Evolutionary conservation across 2,797 vertebrate genomes (phyloP), one percentile per base, ranked within the genome.

Genomic region (Caiman crocodilus): DNA sequence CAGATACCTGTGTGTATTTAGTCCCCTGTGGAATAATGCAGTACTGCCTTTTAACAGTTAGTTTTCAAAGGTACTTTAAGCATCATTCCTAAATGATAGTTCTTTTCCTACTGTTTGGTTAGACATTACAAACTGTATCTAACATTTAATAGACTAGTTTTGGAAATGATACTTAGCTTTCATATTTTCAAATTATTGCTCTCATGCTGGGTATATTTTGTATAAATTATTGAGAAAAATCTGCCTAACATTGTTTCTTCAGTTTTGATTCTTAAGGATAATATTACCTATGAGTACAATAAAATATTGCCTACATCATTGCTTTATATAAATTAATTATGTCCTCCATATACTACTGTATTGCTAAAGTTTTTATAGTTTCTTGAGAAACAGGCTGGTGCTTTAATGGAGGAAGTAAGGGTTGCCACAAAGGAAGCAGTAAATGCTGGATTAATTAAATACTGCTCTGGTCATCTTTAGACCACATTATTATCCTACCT

Each of bases 371-470:
- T 88, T 85, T 85, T 75, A 64, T 30, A 65, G 42, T 50, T 13
- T 84, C 65, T 90, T 89, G 79, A 94, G 83, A 69, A 89, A 17
- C 7, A 82, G 32, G 30, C 65, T 55, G 83, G 69, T 59, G 78
- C 79, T 86, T 93, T 78, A 87, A 76, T 84, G 78, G 32, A 87
- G 57, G 42, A 93, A 83, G 23, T 75, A 76, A 63, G 61, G 71
- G 76, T 56, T 94, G 32, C 84, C 76, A 64, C 89, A 91, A 84
- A 89, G 80, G 80, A 88, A 93, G 78, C 71, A 58, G 87, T 94
- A 71, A 89, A 60, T 92, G 88, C 11, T 30, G 64, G 35, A 88
- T 94, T 92, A 71, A 28, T 58, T 18, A 87, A 94, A 67, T 88
- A 65, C 71, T 93, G 79, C 81, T 79, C 32, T 71, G 93, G 83